phyloP scores from a whole-genome alignment of 2,113 vertebrate species.

The Peromyscus californicus region DNA sequence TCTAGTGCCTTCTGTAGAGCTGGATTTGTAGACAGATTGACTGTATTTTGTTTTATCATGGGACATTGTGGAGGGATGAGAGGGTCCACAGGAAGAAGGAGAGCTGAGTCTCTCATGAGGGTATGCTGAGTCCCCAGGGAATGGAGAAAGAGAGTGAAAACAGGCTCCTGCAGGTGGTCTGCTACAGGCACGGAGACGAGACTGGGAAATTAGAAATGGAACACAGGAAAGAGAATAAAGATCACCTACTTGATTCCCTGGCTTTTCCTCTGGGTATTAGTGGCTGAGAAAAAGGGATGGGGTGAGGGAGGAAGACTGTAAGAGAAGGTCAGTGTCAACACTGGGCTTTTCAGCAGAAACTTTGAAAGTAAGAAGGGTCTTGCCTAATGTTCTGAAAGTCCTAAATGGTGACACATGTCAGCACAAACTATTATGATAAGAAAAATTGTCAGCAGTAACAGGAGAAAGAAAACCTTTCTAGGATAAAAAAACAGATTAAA shows the following conservation, averaged over 20 bases:
- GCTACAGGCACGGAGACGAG: neutral
- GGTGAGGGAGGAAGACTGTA: neutral
- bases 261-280: neutral
- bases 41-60: neutral
- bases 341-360: neutral
- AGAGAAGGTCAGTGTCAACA: neutral
- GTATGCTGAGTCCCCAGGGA: neutral
- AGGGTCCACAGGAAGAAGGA: neutral
- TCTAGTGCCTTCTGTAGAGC: neutral
- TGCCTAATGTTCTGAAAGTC: neutral
- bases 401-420: neutral
- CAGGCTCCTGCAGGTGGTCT: neutral
- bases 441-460: neutral
- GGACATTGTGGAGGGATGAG: neutral
- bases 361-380: neutral
- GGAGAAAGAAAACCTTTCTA: neutral
- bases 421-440: neutral
- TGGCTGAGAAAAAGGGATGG: neutral
- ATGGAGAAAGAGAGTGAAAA: neutral
- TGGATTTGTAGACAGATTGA: neutral
- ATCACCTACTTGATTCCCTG: neutral
- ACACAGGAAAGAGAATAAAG: neutral
- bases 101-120: neutral
- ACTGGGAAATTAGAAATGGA: neutral
- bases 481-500: neutral